Evolutionary conservation across 2,888 invertebrate genomes (phyloP).

Genomic region (Cosmia pyralina): DNA sequence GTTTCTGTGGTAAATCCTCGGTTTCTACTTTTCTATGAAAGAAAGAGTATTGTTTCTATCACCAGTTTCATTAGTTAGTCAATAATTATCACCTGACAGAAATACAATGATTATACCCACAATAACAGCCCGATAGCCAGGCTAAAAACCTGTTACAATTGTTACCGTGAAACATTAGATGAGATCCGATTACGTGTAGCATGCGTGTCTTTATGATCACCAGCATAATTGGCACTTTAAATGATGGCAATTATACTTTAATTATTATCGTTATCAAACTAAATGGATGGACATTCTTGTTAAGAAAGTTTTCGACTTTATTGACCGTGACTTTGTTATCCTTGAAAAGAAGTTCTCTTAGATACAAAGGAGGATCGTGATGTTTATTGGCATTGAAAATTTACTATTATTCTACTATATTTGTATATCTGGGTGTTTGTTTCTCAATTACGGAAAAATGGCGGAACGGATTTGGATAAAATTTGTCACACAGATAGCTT

Average conservation of each 20-base stretch:
- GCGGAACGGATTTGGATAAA: too few relatives aligned
- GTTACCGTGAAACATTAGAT: slow-evolving; percentile 32
- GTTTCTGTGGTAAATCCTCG: not conserved
- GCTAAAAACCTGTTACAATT: slow-evolving; percentile 36
- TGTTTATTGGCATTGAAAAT: too few relatives aligned
- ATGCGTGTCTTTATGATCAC: slow-evolving; percentile 34
- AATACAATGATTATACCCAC: not conserved
- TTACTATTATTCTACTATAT: not conserved
- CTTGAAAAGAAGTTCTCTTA: not conserved
- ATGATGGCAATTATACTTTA: slow-evolving; percentile 18
- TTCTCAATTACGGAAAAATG: too few relatives aligned
- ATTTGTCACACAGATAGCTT: too few relatives aligned
- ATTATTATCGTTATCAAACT: slow-evolving; percentile 51
- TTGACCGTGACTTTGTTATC: not conserved
- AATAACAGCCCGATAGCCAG: slow-evolving; percentile 11
- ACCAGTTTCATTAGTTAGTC: not conserved
- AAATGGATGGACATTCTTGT: slow-evolving; percentile 49
- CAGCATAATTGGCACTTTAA: slow-evolving; percentile 33
- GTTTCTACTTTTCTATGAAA: slow-evolving; percentile 8
- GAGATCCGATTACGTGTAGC: slow-evolving; percentile 38
- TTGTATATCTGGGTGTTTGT: too few relatives aligned
- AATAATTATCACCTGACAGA: slow-evolving; percentile 29
- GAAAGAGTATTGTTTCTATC: not conserved
- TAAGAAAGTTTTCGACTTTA: slow-evolving; percentile 41
- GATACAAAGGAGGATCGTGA: not conserved